Evolutionary conservation across 2,113 vertebrate species (phyloP).

Genomic region (Aspidoscelis tigris): DNA sequence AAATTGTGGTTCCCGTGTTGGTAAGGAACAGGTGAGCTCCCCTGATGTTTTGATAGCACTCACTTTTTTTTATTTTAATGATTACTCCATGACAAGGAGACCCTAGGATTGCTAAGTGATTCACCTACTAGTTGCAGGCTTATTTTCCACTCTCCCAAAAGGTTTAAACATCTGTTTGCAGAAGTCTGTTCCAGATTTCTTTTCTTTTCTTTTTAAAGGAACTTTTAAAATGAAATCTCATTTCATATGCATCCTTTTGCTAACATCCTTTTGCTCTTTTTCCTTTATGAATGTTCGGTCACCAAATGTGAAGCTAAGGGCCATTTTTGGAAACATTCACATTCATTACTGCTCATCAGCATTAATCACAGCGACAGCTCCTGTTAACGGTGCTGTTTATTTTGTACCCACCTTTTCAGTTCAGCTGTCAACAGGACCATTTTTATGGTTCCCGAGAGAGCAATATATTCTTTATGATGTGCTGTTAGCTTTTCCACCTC

Average conservation of each 20-base stretch:
- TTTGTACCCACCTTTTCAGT: slow-evolving; percentile 73
- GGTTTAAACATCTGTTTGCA: no score
- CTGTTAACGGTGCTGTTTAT: slow-evolving; percentile 67
- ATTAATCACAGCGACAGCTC: slow-evolving; percentile 72
- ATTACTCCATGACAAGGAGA: no score
- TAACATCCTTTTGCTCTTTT: slow-evolving; percentile 5
- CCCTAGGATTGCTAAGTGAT: no score
- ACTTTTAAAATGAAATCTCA: neutral
- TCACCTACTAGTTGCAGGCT: neutral
- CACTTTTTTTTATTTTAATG: no score
- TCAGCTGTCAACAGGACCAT: slow-evolving; percentile 56
- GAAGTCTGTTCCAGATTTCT: neutral
- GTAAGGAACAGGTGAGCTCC: no score
- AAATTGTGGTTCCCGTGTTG: no score
- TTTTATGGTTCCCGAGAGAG: slow-evolving; percentile 64
- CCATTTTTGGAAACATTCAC: slow-evolving; percentile 63
- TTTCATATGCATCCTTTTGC: neutral
- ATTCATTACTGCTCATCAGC: slow-evolving; percentile 76
- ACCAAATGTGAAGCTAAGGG: slow-evolving; percentile 46
- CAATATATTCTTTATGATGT: slow-evolving; percentile 62
- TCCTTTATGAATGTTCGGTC: slow-evolving; percentile 52
- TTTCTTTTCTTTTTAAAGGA: neutral
- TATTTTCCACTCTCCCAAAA: neutral
- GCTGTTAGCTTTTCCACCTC: slow-evolving; percentile 41
- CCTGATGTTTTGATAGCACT: no score